phyloP scores from a whole-genome alignment of 1,140 invertebrate genomes.

The Copidosoma floridanum region DNA sequence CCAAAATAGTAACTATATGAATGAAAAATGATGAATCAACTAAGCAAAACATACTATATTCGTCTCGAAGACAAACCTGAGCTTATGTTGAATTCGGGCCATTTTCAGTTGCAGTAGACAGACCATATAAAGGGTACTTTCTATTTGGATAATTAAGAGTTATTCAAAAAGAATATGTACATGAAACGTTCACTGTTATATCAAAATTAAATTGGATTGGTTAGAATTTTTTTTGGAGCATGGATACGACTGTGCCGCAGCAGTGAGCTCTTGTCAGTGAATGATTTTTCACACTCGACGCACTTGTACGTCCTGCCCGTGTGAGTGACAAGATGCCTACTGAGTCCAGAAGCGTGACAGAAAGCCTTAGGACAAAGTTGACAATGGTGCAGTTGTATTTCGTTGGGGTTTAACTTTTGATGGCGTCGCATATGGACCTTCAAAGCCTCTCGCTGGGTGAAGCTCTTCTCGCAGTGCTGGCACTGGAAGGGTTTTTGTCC shows the following conservation, averaged over 20 bases:
- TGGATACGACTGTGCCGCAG: constrained; percentile 62
- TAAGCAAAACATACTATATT: too few species aligned
- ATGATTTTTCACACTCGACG: constrained; percentile 66
- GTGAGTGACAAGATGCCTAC: constrained; percentile 70
- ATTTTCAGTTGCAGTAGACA: too few species aligned
- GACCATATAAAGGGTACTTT: too few species aligned
- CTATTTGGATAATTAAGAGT: too few species aligned
- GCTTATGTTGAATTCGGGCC: too few species aligned
- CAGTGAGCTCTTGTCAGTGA: constrained; percentile 70
- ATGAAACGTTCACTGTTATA: too few species aligned
- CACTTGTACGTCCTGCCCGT: constrained; percentile 67
- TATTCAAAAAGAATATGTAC: too few species aligned
- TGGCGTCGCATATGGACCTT: constrained; percentile 65
- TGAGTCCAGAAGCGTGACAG: constrained; percentile 68
- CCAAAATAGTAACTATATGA: too few species aligned
- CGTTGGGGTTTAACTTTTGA: constrained; percentile 58
- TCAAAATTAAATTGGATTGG: constrained; percentile 19
- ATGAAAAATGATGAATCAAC: too few species aligned
- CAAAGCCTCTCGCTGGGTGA: constrained; percentile 69
- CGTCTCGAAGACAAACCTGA: too few species aligned
- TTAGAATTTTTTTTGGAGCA: constrained; percentile 46
- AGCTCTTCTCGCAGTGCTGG: constrained; percentile 70
- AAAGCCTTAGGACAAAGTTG: constrained; percentile 68
- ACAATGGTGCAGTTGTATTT: constrained; percentile 66
- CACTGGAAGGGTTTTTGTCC: constrained; percentile 81